Evolutionary conservation across 2,797 vertebrate genomes (phyloP).

Genomic region (Danio tinwini): DNA sequence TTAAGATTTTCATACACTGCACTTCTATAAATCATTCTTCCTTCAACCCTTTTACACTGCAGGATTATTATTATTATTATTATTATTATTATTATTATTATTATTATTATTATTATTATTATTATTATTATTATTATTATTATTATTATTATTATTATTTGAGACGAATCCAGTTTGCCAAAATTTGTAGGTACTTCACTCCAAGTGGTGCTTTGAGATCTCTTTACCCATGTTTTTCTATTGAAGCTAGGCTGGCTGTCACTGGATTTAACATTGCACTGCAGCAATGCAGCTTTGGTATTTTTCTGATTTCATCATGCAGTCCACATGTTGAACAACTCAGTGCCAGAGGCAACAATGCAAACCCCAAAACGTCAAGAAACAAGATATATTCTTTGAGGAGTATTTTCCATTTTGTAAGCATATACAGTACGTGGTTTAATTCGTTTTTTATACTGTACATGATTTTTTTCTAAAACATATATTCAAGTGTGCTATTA

Average conservation of each 20-base stretch:
- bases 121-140: not conserved
- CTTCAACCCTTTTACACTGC: not conserved
- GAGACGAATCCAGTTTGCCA: not conserved
- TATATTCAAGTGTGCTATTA: too few relatives aligned
- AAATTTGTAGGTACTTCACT: not conserved
- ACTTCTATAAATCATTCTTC: not conserved
- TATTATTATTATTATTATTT: too few relatives aligned
- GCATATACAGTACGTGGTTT: too few relatives aligned
- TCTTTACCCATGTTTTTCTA: not conserved
- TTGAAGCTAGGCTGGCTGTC: not conserved
- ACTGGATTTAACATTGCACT: not conserved
- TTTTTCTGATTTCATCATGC: conserved; percentile 14
- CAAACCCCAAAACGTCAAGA: not conserved
- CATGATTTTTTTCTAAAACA: too few relatives aligned
- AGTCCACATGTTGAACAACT: conserved; percentile 9
- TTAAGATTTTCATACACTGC: not conserved
- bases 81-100: not conserved
- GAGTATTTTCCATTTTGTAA: too few relatives aligned
- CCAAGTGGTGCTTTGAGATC: not conserved
- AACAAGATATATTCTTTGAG: conserved; percentile 2
- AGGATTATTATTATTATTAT: not conserved
- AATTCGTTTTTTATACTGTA: too few relatives aligned
- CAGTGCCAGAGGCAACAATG: conserved; percentile 26
- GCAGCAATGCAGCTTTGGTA: not conserved
- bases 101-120: not conserved